Conservation (phyloP, 1,140 invertebrate species). For the Trachymyrmex cornetzi region DNA sequence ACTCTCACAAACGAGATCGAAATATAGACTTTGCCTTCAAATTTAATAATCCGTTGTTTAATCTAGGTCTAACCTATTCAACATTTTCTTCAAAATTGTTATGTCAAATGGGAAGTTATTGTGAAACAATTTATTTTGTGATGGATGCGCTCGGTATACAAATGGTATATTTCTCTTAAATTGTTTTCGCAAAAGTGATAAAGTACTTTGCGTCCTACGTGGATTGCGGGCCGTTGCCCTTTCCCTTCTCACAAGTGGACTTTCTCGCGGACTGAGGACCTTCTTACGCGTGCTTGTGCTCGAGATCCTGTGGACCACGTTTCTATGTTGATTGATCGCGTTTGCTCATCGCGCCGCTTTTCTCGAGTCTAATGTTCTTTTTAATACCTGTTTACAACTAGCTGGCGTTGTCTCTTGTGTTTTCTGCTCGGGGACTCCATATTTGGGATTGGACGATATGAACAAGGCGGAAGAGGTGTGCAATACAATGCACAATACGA, state of each 20-base stretch:
- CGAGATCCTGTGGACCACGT: conserved; percentile 35
- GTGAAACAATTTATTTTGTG: not conserved
- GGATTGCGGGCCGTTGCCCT: conserved; percentile 39
- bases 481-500: not conserved
- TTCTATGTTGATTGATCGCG: conserved; percentile 59
- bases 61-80: not conserved
- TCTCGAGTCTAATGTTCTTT: conserved; percentile 54
- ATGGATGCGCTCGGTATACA: not conserved
- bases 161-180: not conserved
- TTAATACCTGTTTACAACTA: conserved; percentile 60
- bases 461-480: not conserved
- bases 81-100: not conserved
- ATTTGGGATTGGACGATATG: conserved; percentile 37
- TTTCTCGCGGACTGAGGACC: conserved; percentile 18
- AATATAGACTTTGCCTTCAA: not conserved
- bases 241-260: conserved; percentile 11
- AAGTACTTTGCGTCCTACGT: conserved; percentile 1
- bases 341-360: conserved; percentile 55
- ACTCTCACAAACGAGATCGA: not conserved
- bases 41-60: not conserved
- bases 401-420: conserved; percentile 17
- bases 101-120: not conserved
- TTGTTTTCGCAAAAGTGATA: conserved; percentile 23
- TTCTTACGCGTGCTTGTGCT: conserved; percentile 46
- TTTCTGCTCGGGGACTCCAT: conserved; percentile 13